phyloP scores from a whole-genome alignment of 2,888 invertebrate genomes.

The Pristionchus japonicus region DNA sequence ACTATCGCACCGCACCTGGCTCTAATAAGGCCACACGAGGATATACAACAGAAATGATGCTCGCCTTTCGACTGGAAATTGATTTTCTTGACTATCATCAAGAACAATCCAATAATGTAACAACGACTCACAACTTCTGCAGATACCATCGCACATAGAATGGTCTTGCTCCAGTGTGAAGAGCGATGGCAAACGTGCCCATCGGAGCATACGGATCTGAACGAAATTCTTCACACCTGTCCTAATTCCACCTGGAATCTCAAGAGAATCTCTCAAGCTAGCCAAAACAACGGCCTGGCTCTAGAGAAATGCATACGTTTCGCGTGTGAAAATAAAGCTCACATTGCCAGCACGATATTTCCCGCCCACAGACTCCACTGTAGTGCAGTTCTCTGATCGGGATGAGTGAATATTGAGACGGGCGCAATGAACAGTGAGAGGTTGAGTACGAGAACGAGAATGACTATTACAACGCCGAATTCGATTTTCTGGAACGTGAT shows the following conservation, averaged over 20 bases:
- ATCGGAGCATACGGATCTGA: neutral
- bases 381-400: neutral
- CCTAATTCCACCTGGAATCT: neutral
- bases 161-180: neutral
- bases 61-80: neutral
- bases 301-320: neutral
- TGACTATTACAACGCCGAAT: neutral
- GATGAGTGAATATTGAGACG: neutral
- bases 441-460: neutral
- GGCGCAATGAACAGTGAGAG: neutral
- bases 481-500: slow-evolving; percentile 3
- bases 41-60: too few species aligned
- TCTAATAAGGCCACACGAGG: too few species aligned
- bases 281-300: neutral
- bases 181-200: neutral
- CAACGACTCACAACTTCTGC: neutral
- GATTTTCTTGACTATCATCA: neutral
- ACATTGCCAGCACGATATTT: neutral
- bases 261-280: neutral
- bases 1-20: too few species aligned
- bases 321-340: neutral
- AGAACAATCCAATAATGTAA: neutral
- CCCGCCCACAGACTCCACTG: neutral
- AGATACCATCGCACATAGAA: slow-evolving; percentile 27
- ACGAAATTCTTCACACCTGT: neutral